These are phyloP conservation scores for Thaumetopoea pityocampa DNA, from an alignment of 1,140 invertebrate genomes.

Conservation along the genomic window DNA sequence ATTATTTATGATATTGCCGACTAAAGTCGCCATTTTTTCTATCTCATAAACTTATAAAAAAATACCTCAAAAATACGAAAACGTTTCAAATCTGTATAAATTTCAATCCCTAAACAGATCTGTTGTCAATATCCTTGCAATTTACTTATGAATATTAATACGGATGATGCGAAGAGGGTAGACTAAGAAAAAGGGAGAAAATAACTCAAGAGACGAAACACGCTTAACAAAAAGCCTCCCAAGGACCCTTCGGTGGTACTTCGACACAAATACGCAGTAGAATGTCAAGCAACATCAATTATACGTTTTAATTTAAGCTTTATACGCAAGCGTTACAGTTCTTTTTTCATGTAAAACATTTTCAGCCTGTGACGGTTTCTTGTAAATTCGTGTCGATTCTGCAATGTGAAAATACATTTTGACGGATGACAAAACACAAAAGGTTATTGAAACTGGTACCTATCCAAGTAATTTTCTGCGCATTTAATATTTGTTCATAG, in stretches of 20 bases:
- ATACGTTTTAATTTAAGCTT: too few species aligned
- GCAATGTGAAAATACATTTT: constrained; percentile 62
- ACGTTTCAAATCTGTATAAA: too few species aligned
- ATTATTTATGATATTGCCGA: too few species aligned
- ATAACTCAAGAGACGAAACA: constrained; percentile 33
- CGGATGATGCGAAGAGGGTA: constrained; percentile 35
- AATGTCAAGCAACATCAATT: too few species aligned
- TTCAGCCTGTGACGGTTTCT: too few species aligned
- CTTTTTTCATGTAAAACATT: too few species aligned
- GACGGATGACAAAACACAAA: constrained; percentile 61
- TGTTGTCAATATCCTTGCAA: constrained; percentile 61
- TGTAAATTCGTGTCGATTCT: too few species aligned
- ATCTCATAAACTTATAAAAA: too few species aligned
- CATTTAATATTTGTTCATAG: constrained; percentile 53
- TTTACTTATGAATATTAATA: constrained; percentile 71
- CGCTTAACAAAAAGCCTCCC: constrained; percentile 47
- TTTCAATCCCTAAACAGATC: constrained; percentile 7
- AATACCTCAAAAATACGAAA: too few species aligned
- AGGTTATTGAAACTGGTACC: constrained; percentile 28
- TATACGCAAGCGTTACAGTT: too few species aligned
- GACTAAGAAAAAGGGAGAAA: constrained; percentile 26
- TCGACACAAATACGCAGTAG: too few species aligned
- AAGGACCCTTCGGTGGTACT: constrained; percentile 6
- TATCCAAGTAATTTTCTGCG: constrained; percentile 43
- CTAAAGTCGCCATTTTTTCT: too few species aligned